Evolutionary conservation across 1,140 invertebrate genomes (phyloP).

Genomic region (Drosophila auraria): DNA sequence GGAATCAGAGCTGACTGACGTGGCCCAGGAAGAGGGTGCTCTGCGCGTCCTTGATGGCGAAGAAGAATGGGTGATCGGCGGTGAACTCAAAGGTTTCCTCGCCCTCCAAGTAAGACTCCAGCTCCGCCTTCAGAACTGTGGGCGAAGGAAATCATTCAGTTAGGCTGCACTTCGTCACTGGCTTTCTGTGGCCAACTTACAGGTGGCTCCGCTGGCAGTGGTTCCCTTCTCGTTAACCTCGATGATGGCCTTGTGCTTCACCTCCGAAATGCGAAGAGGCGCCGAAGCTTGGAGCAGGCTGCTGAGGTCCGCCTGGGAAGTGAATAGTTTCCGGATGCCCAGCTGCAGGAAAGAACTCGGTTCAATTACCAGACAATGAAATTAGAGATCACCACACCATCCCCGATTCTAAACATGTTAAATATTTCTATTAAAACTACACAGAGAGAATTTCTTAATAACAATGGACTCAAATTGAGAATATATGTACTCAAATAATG

Average conservation of each 20-base stretch:
- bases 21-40: slow-evolving; percentile 56
- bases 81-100: slow-evolving; percentile 44
- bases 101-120: slow-evolving; percentile 17
- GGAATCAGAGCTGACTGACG: slow-evolving; percentile 28
- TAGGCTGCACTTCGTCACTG: neutral
- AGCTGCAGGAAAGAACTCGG: slow-evolving; percentile 81
- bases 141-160: neutral
- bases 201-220: slow-evolving; percentile 85
- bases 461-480: too few relatives aligned
- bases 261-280: slow-evolving; percentile 85
- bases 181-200: slow-evolving; percentile 47
- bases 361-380: neutral
- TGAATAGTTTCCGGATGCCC: slow-evolving; percentile 87
- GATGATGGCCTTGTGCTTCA: slow-evolving; percentile 86
- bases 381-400: too few relatives aligned
- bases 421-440: too few relatives aligned
- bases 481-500: too few relatives aligned
- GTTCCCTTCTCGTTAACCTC: slow-evolving; percentile 87
- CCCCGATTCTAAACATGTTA: too few relatives aligned
- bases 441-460: too few relatives aligned
- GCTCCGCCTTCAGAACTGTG: slow-evolving; percentile 24
- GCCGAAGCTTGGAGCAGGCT: slow-evolving; percentile 86
- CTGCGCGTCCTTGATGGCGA: slow-evolving; percentile 41
- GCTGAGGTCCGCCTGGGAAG: slow-evolving; percentile 86
- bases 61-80: slow-evolving; percentile 70